phyloP scores from a whole-genome alignment of 2,888 invertebrate genomes.

The Lamellibrachia satsuma region DNA sequence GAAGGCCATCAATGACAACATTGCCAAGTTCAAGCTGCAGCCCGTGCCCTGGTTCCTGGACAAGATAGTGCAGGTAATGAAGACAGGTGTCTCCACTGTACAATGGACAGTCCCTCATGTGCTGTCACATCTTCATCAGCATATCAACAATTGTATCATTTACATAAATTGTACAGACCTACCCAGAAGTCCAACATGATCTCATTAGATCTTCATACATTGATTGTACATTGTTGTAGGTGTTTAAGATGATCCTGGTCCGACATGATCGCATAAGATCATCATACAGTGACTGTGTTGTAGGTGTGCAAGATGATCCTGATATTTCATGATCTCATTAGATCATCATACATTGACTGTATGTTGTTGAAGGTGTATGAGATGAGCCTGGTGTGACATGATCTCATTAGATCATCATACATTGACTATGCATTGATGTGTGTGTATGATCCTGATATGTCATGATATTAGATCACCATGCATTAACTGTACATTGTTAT shows the following conservation, averaged over 20 bases:
- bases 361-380: too few species aligned
- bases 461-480: constrained; percentile 63
- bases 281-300: background rate
- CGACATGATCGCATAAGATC: constrained; percentile 65
- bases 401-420: background rate
- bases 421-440: constrained; percentile 34
- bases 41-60: constrained; percentile 65
- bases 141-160: background rate
- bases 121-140: background rate
- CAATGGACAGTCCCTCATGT: background rate
- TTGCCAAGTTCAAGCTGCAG: constrained; percentile 61
- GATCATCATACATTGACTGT: too few species aligned
- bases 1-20: constrained; percentile 61
- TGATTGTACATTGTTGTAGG: constrained; percentile 42
- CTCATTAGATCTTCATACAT: background rate
- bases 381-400: too few species aligned
- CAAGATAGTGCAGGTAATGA: constrained; percentile 73
- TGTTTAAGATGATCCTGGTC: constrained; percentile 67
- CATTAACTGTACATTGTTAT: background rate
- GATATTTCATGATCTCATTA: constrained; percentile 65
- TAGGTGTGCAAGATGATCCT: constrained; percentile 67
- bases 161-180: background rate
- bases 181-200: background rate
- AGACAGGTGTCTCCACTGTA: background rate
- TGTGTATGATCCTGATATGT: constrained; percentile 66